Evolutionary conservation across 2,888 invertebrate species (phyloP), one percentile per base, ranked within the genome.

Genomic region (Osedax fenrisi): DNA sequence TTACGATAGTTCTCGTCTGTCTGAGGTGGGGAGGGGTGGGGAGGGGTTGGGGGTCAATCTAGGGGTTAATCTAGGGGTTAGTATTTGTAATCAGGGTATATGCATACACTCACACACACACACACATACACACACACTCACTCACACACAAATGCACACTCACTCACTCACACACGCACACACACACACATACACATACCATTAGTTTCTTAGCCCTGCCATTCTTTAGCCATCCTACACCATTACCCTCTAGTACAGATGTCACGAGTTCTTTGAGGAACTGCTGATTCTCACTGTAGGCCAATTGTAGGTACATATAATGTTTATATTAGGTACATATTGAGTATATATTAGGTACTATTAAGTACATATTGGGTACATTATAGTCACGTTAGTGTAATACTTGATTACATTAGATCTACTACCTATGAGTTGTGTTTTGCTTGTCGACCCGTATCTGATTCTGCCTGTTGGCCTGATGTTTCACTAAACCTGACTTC

Each of bases 1-100:
- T 94, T 95, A 41, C 98, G 88, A 85, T 97, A 94, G 68, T 92
- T 95, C 85, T 99, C 98, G 84, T 99, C 97, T 84, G 98, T 17
- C 41, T 41, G n/a, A n/a, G n/a, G n/a, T n/a, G n/a, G n/a, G n/a
- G n/a, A n/a, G n/a, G n/a, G n/a, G n/a, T n/a, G n/a, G n/a, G n/a
- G n/a, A n/a, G n/a, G n/a, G n/a, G n/a, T n/a, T n/a, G n/a, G n/a
- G n/a, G n/a, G n/a, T n/a, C n/a, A n/a, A n/a, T n/a, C n/a, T n/a
- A n/a, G n/a, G n/a, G n/a, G n/a, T n/a, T n/a, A n/a, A n/a, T n/a
- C n/a, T n/a, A n/a, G n/a, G n/a, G n/a, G n/a, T n/a, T n/a, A n/a
- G n/a, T n/a, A n/a, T n/a, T n/a, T n/a, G n/a, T n/a, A n/a, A n/a
- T n/a, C n/a, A n/a, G n/a, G n/a, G n/a, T n/a, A n/a, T n/a, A n/a